Evolutionary conservation across 2,888 invertebrate species (phyloP), one percentile per base, ranked within the genome.

Genomic region (Macaria liturata): DNA sequence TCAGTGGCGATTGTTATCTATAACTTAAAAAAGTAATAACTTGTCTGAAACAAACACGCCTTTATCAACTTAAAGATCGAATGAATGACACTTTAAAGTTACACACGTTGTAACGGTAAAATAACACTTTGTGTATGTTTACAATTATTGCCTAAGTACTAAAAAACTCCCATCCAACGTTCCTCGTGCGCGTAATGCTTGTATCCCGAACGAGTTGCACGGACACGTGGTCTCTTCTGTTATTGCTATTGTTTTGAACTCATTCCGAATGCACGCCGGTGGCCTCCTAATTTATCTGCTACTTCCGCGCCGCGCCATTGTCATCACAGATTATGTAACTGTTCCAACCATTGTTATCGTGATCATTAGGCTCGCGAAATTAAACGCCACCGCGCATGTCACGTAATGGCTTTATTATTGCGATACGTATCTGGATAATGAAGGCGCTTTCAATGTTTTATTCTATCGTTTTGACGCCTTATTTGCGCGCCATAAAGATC

Each of bases 241-340:
- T 71, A 75, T 71, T 68, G 68, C 70, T 69, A 78, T 77, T 78
- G 76, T 78, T 76, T 71, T 66, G 63, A 62, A 58, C 59, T 80
- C 78, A 75, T 80, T 81, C 63, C 64, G 69, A 75, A 81, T 82
- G 75, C 75, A 66, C 34, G 70, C 63, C 64, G 62, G 66, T 71
- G 74, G 73, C 69, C 74, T 71, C 75, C 74, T 80, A 80, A 83
- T 81, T 83, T 76, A 82, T 78, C 68, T 62, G 69, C 62, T 59
- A 70, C 79, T 72, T 81, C 75, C 76, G 74, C 67, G 71, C 72
- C 68, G 70, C 61, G 59, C 61, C 37, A 57, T 57, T 52, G 48
- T 49, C 59, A 63, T 49, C 59, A 63, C 50, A 65, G 67, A 54
- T 48, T 56, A 61, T 54, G 49, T 54, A 57, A 61, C 43, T 64